A percentile compares a stretch with the other conserved stretches of the same genome.
Evolutionary conservation across 2,888 invertebrate species (phyloP).

Genomic region (Melolontha melolontha): DNA sequence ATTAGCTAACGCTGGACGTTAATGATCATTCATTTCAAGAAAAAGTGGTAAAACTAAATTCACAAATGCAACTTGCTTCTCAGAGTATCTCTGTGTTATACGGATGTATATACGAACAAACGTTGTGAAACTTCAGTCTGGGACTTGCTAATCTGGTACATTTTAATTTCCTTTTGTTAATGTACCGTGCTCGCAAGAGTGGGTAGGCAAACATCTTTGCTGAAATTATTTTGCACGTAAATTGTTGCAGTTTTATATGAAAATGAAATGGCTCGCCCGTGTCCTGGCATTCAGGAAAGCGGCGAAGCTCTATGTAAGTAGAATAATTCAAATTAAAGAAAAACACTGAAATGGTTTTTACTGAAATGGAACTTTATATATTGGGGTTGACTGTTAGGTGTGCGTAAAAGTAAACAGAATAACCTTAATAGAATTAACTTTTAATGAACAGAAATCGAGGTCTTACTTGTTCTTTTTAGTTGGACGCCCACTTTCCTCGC

Average conservation of each 20-base stretch:
- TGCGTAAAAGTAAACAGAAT: conserved; percentile 30
- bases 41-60: conserved; percentile 1
- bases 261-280: conserved; percentile 29
- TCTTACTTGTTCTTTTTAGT: background rate
- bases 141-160: conserved; percentile 46
- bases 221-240: conserved; percentile 38
- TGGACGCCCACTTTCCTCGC: background rate
- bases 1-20: background rate
- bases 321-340: conserved; percentile 39
- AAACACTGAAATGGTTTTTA: conserved; percentile 35
- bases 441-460: conserved; percentile 22
- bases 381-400: conserved; percentile 6
- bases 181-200: conserved; percentile 29
- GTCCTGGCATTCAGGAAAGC: conserved; percentile 13
- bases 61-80: background rate
- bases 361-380: conserved; percentile 19
- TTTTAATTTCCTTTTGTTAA: conserved; percentile 47
- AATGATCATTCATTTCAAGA: background rate
- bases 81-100: conserved; percentile 1
- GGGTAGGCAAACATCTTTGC: conserved; percentile 27
- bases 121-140: background rate
- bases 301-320: conserved; percentile 23
- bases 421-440: conserved; percentile 30
- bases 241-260: conserved; percentile 39
- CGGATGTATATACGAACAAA: background rate